A percentile compares a stretch with the other conserved stretches of the same genome.
These are phyloP conservation scores for Isaurus tuberculatus DNA, from an alignment of 92 coral and sea anemone genomes.

Conservation along the genomic window DNA sequence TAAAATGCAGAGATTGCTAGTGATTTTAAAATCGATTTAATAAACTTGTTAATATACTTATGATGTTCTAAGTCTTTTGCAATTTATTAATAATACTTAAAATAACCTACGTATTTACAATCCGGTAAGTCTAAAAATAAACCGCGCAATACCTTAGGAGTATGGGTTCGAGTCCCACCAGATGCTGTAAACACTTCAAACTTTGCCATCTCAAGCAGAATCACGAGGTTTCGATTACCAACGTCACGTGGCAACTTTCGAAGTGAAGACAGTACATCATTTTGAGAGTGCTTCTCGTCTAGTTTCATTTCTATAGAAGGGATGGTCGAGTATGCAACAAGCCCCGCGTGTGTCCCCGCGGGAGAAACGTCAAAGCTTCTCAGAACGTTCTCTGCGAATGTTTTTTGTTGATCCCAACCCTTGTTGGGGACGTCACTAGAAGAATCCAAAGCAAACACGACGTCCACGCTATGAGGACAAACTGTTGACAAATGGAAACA, in stretches of 20 bases:
- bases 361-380: slow-evolving; percentile 78
- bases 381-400: slow-evolving; percentile 72
- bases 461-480: slow-evolving; percentile 87
- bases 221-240: slow-evolving; percentile 88
- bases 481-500: slow-evolving; percentile 49
- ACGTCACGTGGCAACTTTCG: slow-evolving; percentile 78
- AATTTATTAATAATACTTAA: too few species aligned
- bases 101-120: too few species aligned
- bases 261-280: slow-evolving; percentile 72
- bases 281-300: slow-evolving; percentile 77
- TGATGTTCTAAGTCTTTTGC: too few species aligned
- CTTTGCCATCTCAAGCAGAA: slow-evolving; percentile 95
- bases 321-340: slow-evolving; percentile 93
- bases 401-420: slow-evolving; percentile 93
- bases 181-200: slow-evolving; percentile 92
- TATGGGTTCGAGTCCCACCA: slow-evolving; percentile 86
- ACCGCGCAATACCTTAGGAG: slow-evolving; percentile 67
- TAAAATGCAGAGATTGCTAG: too few species aligned
- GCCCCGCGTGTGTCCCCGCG: slow-evolving; percentile 82
- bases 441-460: slow-evolving; percentile 96
- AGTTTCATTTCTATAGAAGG: slow-evolving; percentile 90
- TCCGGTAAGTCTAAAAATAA: too few species aligned
- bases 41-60: too few species aligned
- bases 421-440: slow-evolving; percentile 82
- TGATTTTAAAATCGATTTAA: too few species aligned